These are phyloP conservation scores for Microtus pennsylvanicus DNA, from an alignment of 2,113 vertebrate genomes.

Conservation along the genomic window DNA sequence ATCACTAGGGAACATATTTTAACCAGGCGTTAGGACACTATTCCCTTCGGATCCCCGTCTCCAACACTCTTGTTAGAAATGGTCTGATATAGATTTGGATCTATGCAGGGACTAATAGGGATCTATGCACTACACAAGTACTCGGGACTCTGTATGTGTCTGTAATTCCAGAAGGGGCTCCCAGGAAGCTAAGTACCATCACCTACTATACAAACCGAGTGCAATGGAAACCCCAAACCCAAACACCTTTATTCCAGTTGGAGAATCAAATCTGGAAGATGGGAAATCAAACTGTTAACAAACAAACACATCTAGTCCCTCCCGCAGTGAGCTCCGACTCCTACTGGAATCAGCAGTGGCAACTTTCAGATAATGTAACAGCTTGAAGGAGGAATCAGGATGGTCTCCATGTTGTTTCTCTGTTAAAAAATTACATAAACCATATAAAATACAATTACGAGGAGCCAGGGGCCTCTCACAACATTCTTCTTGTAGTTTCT, in stretches of 20 bases:
- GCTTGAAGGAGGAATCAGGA: neutral
- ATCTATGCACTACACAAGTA: neutral
- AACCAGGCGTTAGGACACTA: constrained; percentile 3
- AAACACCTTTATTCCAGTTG: constrained; percentile 47
- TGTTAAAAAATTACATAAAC: constrained; percentile 50
- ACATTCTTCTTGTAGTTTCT: neutral
- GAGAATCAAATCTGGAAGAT: neutral
- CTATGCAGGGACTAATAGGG: neutral
- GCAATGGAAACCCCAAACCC: neutral
- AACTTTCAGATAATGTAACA: neutral
- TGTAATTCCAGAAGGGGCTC: neutral
- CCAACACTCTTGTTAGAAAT: constrained; percentile 51
- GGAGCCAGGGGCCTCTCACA: neutral
- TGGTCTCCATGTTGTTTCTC: neutral
- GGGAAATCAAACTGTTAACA: constrained; percentile 33
- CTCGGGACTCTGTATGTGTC: neutral
- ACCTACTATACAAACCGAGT: neutral
- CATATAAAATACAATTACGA: constrained; percentile 67
- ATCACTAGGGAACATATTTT: constrained; percentile 39
- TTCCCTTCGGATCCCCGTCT: neutral
- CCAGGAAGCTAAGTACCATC: neutral
- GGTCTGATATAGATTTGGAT: neutral
- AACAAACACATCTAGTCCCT: neutral
- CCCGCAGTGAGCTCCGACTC: neutral
- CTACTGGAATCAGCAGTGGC: neutral